These are phyloP conservation scores for Lerema accius DNA, from an alignment of 1,140 invertebrate species.

Conservation along the genomic window DNA sequence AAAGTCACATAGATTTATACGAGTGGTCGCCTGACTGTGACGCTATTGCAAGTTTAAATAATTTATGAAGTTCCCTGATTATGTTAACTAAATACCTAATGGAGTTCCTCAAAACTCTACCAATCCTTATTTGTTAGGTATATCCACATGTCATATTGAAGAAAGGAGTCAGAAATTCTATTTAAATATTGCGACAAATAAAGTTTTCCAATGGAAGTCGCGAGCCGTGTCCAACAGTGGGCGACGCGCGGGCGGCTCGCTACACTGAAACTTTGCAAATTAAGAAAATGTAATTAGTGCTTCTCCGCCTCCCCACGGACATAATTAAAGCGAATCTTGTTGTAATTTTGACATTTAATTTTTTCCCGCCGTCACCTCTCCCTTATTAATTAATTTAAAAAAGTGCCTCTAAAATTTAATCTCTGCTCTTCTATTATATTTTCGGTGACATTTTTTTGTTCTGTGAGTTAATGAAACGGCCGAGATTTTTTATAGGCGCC, in stretches of 20 bases:
- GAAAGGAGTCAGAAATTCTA: no score
- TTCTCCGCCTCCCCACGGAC: conserved; percentile 52
- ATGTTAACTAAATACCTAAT: no score
- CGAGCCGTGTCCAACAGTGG: conserved; percentile 30
- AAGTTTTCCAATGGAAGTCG: conserved; percentile 38
- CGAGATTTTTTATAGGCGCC: conserved; percentile 68
- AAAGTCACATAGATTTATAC: no score
- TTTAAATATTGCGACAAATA: conserved; percentile 9
- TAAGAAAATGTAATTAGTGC: conserved; percentile 80
- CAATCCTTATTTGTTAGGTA: no score
- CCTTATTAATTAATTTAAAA: conserved; percentile 77
- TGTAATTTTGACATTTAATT: conserved; percentile 81
- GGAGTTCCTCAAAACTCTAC: no score
- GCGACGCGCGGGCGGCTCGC: conserved; percentile 37
- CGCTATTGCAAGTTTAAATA: no score
- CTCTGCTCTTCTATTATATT: conserved; percentile 58
- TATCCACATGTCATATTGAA: no score
- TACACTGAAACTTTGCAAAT: conserved; percentile 71
- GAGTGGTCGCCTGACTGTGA: no score
- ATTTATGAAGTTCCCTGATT: no score
- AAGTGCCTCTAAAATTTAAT: conserved; percentile 76
- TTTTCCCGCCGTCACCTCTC: conserved; percentile 69
- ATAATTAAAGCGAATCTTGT: conserved; percentile 78
- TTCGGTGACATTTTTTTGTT: conserved; percentile 65
- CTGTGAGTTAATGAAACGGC: conserved; percentile 64